Evolutionary conservation across 2,888 invertebrate genomes (phyloP), one percentile per base, ranked within the genome.

Genomic region (Conus canariensis): DNA sequence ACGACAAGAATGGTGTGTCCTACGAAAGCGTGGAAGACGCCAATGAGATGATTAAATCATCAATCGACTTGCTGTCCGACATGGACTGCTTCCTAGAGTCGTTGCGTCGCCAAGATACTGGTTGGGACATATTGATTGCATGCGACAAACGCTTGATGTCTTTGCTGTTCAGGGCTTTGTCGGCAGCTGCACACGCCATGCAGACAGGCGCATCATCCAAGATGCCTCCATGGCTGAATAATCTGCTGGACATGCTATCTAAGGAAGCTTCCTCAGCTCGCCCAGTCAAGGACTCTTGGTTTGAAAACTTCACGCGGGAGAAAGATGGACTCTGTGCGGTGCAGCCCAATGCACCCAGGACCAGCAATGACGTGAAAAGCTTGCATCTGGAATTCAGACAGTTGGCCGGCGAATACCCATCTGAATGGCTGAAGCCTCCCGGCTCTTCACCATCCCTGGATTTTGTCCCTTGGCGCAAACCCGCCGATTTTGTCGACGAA

Each of bases 21-120:
- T 30, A 2, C 30, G 8, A 0, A 12, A n/a, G 14, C 9, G 3
- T 0, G 10, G 25, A 85, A 10, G n/a, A 58, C 10, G 9, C 64
- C 25, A 45, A 2, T 30, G 30, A 58, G 12, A 67, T n/a, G 19
- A 56, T 58, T 10, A 70, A 89, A n/a, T 30, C 56, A 22, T n/a
- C 67, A 5, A 67, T 89, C 14, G 70, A 60, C n/a, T 16, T n/a
- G n/a, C n/a, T n/a, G n/a, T n/a, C n/a, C n/a, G n/a, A n/a, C n/a
- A n/a, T n/a, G n/a, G n/a, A n/a, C 67, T 3, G 67, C n/a, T 85
- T 89, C 19, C n/a, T 89, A 12, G n/a, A 89, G 56, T 70, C 85
- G 12, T 45, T 89, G 56, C 83, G 89, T 2, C 56, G 60, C 12
- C n/a, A 56, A 45, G 89, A 89, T 85, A 89, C 85, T 56, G 89